Evolutionary conservation across 35 echinoderm and acorn worm species (phyloP).

Genomic region (Stichopus chloronotus): DNA sequence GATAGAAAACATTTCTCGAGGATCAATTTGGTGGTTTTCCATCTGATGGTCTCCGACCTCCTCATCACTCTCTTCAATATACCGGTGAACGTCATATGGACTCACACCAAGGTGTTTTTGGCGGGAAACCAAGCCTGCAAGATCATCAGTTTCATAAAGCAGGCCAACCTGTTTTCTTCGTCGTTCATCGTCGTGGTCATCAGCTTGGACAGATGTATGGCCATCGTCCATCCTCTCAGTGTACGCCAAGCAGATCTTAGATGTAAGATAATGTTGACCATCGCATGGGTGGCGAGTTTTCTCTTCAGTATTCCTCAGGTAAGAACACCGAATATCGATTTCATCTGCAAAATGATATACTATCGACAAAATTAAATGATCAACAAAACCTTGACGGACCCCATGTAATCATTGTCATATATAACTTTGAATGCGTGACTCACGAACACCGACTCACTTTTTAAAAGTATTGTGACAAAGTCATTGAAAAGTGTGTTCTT

Average conservation of each 20-base stretch:
- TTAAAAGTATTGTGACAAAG: too few relatives aligned
- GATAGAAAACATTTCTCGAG: slow-evolving; percentile 69
- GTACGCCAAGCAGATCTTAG: slow-evolving; percentile 77
- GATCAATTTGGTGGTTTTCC: slow-evolving; percentile 78
- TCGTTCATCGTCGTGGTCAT: slow-evolving; percentile 90
- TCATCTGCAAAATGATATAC: too few relatives aligned
- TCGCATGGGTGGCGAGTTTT: slow-evolving; percentile 74
- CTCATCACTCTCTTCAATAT: slow-evolving; percentile 79
- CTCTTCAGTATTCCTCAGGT: slow-evolving; percentile 82
- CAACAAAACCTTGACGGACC: too few relatives aligned
- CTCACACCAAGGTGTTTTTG: slow-evolving; percentile 57
- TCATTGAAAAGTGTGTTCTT: too few relatives aligned
- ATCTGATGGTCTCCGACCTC: slow-evolving; percentile 71
- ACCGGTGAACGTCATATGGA: slow-evolving; percentile 65
- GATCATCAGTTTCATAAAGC: slow-evolving; percentile 66
- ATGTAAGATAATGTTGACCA: slow-evolving; percentile 85
- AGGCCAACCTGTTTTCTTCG: slow-evolving; percentile 62
- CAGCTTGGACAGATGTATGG: slow-evolving; percentile 88
- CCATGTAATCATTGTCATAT: too few relatives aligned
- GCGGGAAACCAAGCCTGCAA: slow-evolving; percentile 76
- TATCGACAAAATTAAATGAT: too few relatives aligned
- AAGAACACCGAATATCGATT: background rate
- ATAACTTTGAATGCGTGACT: too few relatives aligned
- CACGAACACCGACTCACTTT: too few relatives aligned
- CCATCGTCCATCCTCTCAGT: slow-evolving; percentile 84